Conservation (phyloP, 2,797 vertebrate species). For the Otolemur crassicaudatus region DNA sequence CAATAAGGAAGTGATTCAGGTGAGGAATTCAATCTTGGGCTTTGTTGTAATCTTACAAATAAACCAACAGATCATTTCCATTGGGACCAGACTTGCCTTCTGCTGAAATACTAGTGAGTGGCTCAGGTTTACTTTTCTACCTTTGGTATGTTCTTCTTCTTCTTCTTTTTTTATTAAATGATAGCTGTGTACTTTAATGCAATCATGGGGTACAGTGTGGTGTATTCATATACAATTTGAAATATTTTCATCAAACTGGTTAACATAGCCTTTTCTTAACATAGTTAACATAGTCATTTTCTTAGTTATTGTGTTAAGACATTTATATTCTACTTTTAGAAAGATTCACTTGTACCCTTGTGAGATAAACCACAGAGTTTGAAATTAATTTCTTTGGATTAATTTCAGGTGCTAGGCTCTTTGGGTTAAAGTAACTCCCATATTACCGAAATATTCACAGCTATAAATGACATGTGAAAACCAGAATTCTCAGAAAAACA, state of each 20-base stretch:
- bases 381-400: conserved; percentile 66
- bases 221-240: too few relatives aligned
- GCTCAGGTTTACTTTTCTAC: conserved; percentile 69
- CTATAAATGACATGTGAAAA: neutral
- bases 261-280: too few relatives aligned
- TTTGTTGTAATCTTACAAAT: conserved; percentile 86
- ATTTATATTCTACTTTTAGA: too few relatives aligned
- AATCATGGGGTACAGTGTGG: too few relatives aligned
- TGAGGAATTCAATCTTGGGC: conserved; percentile 84
- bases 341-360: too few relatives aligned
- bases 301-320: too few relatives aligned
- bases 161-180: too few relatives aligned
- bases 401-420: conserved; percentile 69
- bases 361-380: conserved; percentile 22
- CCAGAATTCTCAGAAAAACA: neutral
- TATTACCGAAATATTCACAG: neutral
- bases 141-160: conserved; percentile 46
- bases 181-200: too few relatives aligned
- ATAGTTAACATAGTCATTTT: too few relatives aligned
- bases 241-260: too few relatives aligned
- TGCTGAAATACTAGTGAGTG: conserved; percentile 70
- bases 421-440: neutral
- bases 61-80: conserved; percentile 77
- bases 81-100: conserved; percentile 70
- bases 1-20: conserved; percentile 87